A percentile compares a stretch with the other conserved stretches of the same genome.
phyloP scores from a whole-genome alignment of 2,888 invertebrate species.

The Apodemia duryi region DNA sequence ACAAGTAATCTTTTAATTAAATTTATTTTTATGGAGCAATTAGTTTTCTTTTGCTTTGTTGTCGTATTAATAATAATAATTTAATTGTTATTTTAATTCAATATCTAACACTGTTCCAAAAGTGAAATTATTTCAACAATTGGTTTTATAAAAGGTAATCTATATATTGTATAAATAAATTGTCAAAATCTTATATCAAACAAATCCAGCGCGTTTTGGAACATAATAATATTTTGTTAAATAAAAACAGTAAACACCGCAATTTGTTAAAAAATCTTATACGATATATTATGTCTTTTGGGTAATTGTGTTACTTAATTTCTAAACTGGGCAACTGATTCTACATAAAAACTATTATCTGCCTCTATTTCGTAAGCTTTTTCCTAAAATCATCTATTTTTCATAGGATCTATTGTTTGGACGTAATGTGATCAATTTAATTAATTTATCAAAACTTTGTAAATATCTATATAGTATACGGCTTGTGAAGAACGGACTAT shows the following conservation, averaged over 20 bases:
- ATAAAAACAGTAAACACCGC: background rate
- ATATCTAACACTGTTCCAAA: background rate
- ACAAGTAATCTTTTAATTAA: too few species aligned
- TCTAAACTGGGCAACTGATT: constrained; percentile 21
- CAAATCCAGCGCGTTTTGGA: constrained; percentile 4
- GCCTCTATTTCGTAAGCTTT: constrained; percentile 18
- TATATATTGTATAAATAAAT: background rate
- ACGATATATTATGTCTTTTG: constrained; percentile 25
- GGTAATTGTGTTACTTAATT: constrained; percentile 21
- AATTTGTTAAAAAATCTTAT: constrained; percentile 9
- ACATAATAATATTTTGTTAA: background rate
- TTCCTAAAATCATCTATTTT: background rate
- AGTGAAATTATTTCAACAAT: background rate
- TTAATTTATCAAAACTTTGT: too few species aligned
- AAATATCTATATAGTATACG: too few species aligned
- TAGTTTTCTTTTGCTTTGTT: background rate
- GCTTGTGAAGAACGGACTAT: too few species aligned
- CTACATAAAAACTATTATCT: constrained; percentile 12
- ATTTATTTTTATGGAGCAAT: too few species aligned
- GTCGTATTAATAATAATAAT: background rate
- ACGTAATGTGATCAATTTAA: constrained; percentile 4
- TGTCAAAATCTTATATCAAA: constrained; percentile 4
- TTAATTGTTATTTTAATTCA: background rate
- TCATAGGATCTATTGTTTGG: background rate
- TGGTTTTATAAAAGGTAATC: background rate